Conservation (phyloP, 2,888 invertebrate species). For the Coenonympha arcania region DNA sequence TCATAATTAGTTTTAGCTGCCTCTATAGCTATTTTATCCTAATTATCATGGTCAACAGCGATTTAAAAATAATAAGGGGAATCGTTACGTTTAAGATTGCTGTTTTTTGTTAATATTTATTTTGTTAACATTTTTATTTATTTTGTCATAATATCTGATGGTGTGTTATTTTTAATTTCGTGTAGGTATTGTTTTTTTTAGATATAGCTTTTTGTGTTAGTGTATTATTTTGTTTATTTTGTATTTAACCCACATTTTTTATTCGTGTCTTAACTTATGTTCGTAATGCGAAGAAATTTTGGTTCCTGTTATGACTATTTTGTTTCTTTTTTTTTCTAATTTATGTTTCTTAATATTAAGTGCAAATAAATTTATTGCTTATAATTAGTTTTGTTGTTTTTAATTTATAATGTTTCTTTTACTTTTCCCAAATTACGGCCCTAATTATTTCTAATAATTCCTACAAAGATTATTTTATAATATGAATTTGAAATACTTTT, state of each 20-base stretch:
- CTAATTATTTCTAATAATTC: no score
- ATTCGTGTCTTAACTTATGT: conserved; percentile 34
- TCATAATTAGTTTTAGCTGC: conserved; percentile 3
- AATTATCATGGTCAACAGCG: conserved; percentile 31
- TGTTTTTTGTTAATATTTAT: conserved; percentile 66
- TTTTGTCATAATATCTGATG: conserved; percentile 46
- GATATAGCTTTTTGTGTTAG: conserved; percentile 38
- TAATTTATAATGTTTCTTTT: conserved; percentile 31
- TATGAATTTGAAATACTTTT: no score
- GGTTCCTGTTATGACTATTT: conserved; percentile 75
- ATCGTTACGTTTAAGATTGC: conserved; percentile 72
- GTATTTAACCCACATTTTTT: conserved; percentile 35
- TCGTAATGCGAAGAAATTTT: conserved; percentile 43
- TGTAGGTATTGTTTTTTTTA: conserved; percentile 21
- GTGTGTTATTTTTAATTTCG: conserved; percentile 51
- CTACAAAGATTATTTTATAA: no score
- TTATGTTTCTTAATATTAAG: conserved; percentile 60
- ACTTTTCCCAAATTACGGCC: background rate
- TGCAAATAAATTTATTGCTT: conserved; percentile 73
- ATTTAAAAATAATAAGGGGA: conserved; percentile 52
- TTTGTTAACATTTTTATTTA: conserved; percentile 62
- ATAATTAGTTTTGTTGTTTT: conserved; percentile 43
- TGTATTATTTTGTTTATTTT: conserved; percentile 44
- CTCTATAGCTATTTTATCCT: conserved; percentile 17
- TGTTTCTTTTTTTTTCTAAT: conserved; percentile 56